phyloP scores from a whole-genome alignment of 2,888 invertebrate genomes.

The Elysia crispata region DNA sequence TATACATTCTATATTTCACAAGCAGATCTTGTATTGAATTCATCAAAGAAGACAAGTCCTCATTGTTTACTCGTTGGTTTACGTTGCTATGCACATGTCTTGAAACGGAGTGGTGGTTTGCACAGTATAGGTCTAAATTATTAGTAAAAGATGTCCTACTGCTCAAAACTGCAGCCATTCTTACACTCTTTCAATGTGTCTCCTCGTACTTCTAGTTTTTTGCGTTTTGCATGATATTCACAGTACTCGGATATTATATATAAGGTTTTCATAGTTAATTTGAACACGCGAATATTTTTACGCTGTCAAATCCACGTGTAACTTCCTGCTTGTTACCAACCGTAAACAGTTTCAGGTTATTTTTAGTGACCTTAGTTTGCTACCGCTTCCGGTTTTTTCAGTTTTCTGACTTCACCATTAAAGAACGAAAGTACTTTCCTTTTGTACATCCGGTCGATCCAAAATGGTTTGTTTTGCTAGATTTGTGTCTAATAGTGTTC shows the following conservation, averaged over 20 bases:
- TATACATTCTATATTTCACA: constrained; percentile 66
- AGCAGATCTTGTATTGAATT: constrained; percentile 61
- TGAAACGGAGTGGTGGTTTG: too few species aligned
- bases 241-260: too few species aligned
- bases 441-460: constrained; percentile 44
- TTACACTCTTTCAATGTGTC: too few species aligned
- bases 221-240: too few species aligned
- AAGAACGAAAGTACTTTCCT: background rate
- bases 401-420: background rate
- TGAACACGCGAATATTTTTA: background rate
- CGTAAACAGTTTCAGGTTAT: constrained; percentile 35
- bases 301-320: constrained; percentile 39
- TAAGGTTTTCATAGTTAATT: too few species aligned
- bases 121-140: too few species aligned
- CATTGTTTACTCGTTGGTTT: constrained; percentile 14
- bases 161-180: too few species aligned
- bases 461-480: constrained; percentile 44
- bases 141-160: too few species aligned
- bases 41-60: constrained; percentile 34
- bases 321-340: constrained; percentile 44
- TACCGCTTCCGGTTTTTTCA: constrained; percentile 23
- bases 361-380: background rate
- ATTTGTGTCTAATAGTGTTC: background rate
- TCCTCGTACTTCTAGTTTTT: too few species aligned
- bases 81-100: too few species aligned